Evolutionary conservation across 37 sponge, comb jelly and placozoan genomes (phyloP), one percentile per base, ranked within the genome.

Genomic region (Halisarca cf. caerulea): DNA sequence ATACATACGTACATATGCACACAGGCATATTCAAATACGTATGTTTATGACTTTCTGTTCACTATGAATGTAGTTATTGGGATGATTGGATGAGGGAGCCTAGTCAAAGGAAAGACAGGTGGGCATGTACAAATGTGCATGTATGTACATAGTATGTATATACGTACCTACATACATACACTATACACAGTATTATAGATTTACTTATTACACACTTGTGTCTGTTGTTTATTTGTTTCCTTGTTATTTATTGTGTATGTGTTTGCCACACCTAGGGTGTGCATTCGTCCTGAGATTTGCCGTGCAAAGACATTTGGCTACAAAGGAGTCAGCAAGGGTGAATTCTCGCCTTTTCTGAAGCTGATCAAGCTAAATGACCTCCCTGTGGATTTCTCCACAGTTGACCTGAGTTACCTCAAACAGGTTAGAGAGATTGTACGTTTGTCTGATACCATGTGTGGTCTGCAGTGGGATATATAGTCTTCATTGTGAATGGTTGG

Each of bases 31-130:
- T 66, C 17, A 14, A 33, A 6, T 64, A 6, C 30, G 30, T 64
- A 28, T 33, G 20, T 14, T 64, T 64, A 64, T 20, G 55, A 2
- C 51, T 81, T 28, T 33, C 2, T 34, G 33, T 79, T 5, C 41
- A 11, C 28, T 21, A 5, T 44, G 36, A 39, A 71, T 34, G 30
- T 59, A 94, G 95, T 8, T 96, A 80, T 66, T 97, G 97, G 97
- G 97, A 97, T 58, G 97, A 97, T 80, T 97, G 97, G 97, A 83
- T 97, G 95, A 80, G 97, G 44, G 91, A 92, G n/a, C 85, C 93
- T 0, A 83, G 62, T 11, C 93, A 92, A 59, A 79, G 97, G 38
- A 90, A 95, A 57, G 87, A 51, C 62, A 82, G 92, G 92, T 88
- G 24, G 69, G 44, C 28, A 62, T 62, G 30, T 62, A 62, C n/a